Base-by-base conservation (phyloP, 2,113 vertebrate genomes). In the Rattus rattus region DNA sequence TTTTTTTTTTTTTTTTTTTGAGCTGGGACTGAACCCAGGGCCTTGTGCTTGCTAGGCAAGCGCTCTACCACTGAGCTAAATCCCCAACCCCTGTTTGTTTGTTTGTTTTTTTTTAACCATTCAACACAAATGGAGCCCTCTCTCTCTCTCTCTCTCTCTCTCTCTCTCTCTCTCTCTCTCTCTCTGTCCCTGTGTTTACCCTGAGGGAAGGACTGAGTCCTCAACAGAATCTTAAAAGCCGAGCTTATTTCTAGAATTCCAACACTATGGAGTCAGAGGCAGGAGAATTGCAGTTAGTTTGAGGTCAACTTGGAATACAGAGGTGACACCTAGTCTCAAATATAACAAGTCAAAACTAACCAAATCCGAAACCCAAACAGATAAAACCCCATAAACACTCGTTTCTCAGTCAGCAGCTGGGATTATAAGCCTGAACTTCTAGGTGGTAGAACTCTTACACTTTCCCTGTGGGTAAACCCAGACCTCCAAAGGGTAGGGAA, bases 401-500 rank as follows among this genome's bases (percentile, higher is more conserved):
- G 10, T 47, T 94, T 96, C 59, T 73, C 47, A 76, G 84, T 84
- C 47, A 95, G 67, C 28, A 63, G 5, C 47, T 75, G 30, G 87
- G 67, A 90, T 96, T 52, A 87, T 2, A 86, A 36, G 33, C 47
- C 13, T 56, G 77, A n/a, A 77, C n/a, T 94, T 43, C 54, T 0
- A 80, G 28, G 20, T n/a, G 8, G 56, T 54, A 91, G 76, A 67
- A 26, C 1, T 1, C 65, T 65, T n/a, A 65, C 81, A 20, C 20
- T 77, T 52, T 70, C 96, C 59, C 72, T 28, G 72, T 70, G 39
- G 65, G 92, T 76, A 90, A 90, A 75, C 59, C 43, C 90, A 94
- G 39, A 43, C 20, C 73, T 43, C 39, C 28, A 75, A 63, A n/a
- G 17, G 43, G 83, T 43, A 80, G 39, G 43, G 59, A 24, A 91